Evolutionary conservation across 1,140 invertebrate genomes (phyloP).

Genomic region (Oreohelix idahoensis): DNA sequence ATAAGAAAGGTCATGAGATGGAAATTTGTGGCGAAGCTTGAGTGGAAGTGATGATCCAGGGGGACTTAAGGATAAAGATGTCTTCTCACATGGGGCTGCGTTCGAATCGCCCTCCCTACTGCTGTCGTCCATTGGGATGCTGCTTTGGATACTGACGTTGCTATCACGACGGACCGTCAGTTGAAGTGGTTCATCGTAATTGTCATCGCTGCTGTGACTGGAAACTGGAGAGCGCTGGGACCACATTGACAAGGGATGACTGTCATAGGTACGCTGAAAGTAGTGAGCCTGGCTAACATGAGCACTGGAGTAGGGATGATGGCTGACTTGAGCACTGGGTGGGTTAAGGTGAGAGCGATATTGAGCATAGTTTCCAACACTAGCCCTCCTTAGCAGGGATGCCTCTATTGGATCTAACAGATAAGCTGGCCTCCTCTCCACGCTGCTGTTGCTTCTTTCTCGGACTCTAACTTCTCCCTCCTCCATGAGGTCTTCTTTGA

Average conservation of each 20-base stretch:
- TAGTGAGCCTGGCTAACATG: not conserved
- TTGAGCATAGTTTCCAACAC: slow-evolving; percentile 31
- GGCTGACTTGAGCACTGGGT: not conserved
- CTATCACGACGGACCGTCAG: slow-evolving; percentile 49
- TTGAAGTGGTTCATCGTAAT: slow-evolving; percentile 49
- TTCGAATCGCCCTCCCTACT: slow-evolving; percentile 19
- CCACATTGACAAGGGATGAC: not conserved
- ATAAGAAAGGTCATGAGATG: slow-evolving; percentile 34
- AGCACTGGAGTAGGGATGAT: not conserved
- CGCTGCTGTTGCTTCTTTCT: slow-evolving; percentile 33
- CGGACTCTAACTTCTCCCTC: slow-evolving; percentile 18
- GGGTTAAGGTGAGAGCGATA: slow-evolving; percentile 23
- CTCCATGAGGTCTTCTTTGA: slow-evolving; percentile 26
- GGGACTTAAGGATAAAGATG: slow-evolving; percentile 32
- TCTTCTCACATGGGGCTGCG: not conserved
- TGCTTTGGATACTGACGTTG: slow-evolving; percentile 18
- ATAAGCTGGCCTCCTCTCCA: slow-evolving; percentile 15
- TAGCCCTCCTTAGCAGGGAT: not conserved
- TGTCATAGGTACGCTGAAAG: not conserved
- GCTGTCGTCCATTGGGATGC: slow-evolving; percentile 31
- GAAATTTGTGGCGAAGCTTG: slow-evolving; percentile 64
- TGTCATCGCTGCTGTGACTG: slow-evolving; percentile 47
- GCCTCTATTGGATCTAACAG: slow-evolving; percentile 7
- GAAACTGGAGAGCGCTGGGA: slow-evolving; percentile 34
- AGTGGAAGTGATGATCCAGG: slow-evolving; percentile 58